Conservation (phyloP, 2,797 vertebrate species). For the Melanotaenia maccullochi region DNA sequence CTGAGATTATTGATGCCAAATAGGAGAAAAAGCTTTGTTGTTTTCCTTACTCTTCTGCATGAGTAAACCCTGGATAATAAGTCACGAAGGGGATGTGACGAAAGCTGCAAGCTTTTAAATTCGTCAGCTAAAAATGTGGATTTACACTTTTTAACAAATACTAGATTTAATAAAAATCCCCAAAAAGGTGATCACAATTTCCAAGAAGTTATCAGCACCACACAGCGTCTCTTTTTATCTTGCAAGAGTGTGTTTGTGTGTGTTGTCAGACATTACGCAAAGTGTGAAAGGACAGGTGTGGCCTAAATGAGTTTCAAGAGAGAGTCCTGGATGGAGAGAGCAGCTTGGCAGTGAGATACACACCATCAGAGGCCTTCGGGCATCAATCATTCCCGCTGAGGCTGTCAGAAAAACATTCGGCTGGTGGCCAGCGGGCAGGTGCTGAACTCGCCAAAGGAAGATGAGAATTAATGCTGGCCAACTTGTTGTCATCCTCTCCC, state of each 20-base stretch:
- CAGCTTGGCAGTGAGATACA: slow-evolving; percentile 51
- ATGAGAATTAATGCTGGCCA: slow-evolving; percentile 67
- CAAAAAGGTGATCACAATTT: slow-evolving; percentile 38
- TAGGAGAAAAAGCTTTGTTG: slow-evolving; percentile 40
- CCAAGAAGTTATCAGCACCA: slow-evolving; percentile 36
- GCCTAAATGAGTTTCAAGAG: slow-evolving; percentile 54
- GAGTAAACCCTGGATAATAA: neutral
- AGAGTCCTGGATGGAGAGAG: slow-evolving; percentile 31
- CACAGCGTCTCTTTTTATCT: slow-evolving; percentile 34
- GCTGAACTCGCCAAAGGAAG: slow-evolving; percentile 66
- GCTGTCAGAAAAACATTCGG: slow-evolving; percentile 68
- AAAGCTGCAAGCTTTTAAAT: slow-evolving; percentile 2
- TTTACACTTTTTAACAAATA: too few relatives aligned
- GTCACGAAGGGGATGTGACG: slow-evolving; percentile 4
- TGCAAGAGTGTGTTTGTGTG: neutral
- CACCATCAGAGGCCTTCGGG: slow-evolving; percentile 58
- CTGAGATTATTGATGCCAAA: slow-evolving; percentile 55
- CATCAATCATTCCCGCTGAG: slow-evolving; percentile 79
- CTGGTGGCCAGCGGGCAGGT: slow-evolving; percentile 71
- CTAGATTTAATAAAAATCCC: slow-evolving; percentile 11
- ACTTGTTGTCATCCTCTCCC: slow-evolving; percentile 72
- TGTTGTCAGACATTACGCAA: neutral
- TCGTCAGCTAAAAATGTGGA: slow-evolving; percentile 14
- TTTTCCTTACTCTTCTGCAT: slow-evolving; percentile 21
- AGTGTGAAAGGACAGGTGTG: slow-evolving; percentile 51